Evolutionary conservation across 2,113 vertebrate species (phyloP).

Genomic region (Gallinago jamesoni): DNA sequence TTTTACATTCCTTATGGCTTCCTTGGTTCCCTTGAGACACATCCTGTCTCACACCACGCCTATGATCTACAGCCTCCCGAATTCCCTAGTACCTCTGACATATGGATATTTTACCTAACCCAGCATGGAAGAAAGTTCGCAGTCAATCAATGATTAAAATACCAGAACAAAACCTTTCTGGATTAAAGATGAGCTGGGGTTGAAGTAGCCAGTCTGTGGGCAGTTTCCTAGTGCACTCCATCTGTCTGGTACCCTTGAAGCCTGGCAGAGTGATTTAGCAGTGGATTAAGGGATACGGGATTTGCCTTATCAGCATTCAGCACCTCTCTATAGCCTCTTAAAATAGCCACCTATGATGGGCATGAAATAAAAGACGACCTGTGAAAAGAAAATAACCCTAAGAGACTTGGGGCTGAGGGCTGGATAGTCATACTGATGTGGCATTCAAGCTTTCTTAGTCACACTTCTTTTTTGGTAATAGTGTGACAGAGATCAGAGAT

Average conservation of each 20-base stretch:
- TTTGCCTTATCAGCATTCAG: slow-evolving; percentile 67
- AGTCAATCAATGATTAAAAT: slow-evolving; percentile 84
- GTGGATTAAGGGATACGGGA: slow-evolving; percentile 57
- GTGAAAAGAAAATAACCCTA: slow-evolving; percentile 38
- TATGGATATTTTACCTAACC: slow-evolving; percentile 83
- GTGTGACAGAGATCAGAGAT: slow-evolving; percentile 29
- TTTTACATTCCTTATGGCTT: slow-evolving; percentile 84
- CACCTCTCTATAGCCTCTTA: slow-evolving; percentile 48
- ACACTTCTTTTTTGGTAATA: slow-evolving; percentile 32
- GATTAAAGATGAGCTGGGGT: slow-evolving; percentile 70
- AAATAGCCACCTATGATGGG: slow-evolving; percentile 49
- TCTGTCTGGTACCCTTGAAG: slow-evolving; percentile 57
- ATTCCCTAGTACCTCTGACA: slow-evolving; percentile 84
- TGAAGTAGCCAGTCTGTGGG: slow-evolving; percentile 64
- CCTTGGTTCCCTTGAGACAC: slow-evolving; percentile 80
- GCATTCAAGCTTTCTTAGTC: slow-evolving; percentile 45
- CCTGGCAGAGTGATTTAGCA: slow-evolving; percentile 57
- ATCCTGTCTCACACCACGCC: slow-evolving; percentile 75
- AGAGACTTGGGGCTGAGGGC: neutral
- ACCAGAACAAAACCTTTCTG: slow-evolving; percentile 71
- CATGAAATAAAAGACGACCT: slow-evolving; percentile 46
- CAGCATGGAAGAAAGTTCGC: slow-evolving; percentile 80
- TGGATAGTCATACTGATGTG: neutral
- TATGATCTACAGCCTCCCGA: slow-evolving; percentile 82
- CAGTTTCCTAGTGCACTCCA: slow-evolving; percentile 43